Percentiles rank a stretch among this genome's conserved stretches.
Evolutionary conservation across 2,113 vertebrate species (phyloP).

Genomic region (Cynocephalus volans): DNA sequence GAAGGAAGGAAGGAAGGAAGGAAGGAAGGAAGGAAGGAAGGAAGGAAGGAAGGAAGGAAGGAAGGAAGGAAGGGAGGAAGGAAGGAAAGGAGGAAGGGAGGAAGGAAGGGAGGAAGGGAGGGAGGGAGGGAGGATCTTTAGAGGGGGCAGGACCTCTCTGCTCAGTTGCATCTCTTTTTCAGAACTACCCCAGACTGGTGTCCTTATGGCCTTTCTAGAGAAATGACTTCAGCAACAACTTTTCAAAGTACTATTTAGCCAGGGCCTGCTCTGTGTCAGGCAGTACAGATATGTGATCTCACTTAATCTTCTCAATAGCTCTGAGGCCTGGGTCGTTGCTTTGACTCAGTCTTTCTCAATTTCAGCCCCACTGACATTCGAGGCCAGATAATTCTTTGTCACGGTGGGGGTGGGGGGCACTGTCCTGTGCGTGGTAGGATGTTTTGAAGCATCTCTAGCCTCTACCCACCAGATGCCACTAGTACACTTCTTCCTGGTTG

Average conservation of each 20-base stretch:
- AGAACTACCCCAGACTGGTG: neutral
- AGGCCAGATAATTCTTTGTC: neutral
- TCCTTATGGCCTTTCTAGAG: neutral
- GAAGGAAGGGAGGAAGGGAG: neutral
- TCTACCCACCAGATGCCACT: too few species aligned
- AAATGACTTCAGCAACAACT: neutral
- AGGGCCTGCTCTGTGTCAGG: rapidly evolving
- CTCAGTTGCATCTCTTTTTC: neutral
- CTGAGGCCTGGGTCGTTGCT: neutral
- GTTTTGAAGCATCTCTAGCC: rapidly evolving
- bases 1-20: too few species aligned
- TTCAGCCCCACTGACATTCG: rapidly evolving
- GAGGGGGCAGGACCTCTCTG: neutral
- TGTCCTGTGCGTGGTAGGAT: rapidly evolving
- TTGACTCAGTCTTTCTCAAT: neutral
- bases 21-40: too few species aligned
- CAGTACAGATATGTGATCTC: rapidly evolving
- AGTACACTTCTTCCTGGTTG: neutral
- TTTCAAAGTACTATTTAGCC: neutral
- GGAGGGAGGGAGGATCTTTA: neutral
- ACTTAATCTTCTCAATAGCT: neutral
- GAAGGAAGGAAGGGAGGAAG: neutral
- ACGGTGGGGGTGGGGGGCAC: neutral
- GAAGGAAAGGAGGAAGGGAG: neutral
- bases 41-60: neutral